Evolutionary conservation across 2,888 invertebrate genomes (phyloP), one percentile per base, ranked within the genome.

Genomic region (Diplolepis rosae): DNA sequence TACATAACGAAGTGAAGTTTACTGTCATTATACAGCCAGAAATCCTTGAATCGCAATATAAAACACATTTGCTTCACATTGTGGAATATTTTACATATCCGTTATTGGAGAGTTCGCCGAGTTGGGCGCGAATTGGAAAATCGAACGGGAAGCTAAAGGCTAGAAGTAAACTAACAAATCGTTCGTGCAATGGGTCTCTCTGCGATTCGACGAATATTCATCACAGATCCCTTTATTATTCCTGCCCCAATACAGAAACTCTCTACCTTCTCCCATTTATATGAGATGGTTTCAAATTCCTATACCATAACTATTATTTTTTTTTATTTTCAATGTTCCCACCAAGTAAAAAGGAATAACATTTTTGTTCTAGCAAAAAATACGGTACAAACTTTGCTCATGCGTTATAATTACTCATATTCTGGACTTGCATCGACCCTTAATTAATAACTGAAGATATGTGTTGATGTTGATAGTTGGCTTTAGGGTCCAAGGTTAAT

Each of bases 131-230:
- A 30, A 54, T 54, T 54, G 54, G 54, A 32, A 54, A 54, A 54
- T 54, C 7, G 18, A 54, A 18, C 30, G 54, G 11, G 4, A 54
- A 32, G 30, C 28, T 30, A 11, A 54, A 30, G 27, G 30, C 30
- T 54, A 54, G 28, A 54, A 27, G 30, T 54, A 54, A 54, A 54
- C 30, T 54, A 52, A 52, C 52, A 52, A 52, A 52, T 52, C 52
- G 15, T 15, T 30, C 30, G 15, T 30, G 3, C 15, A 18, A 54
- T 18, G 30, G 54, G 5, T 15, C 54, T 51, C 50, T 54, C 30
- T 54, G 4, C 15, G 28, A 54, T 54, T 54, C 54, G 30, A 18
- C 18, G 54, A 54, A 30, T 54, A 32, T 54, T 54, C 30, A 54
- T 54, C 54, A 30, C 30, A 32, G 30, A 30, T 30, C 54, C 54